Evolutionary conservation across 2,113 vertebrate genomes (phyloP), one percentile per base, ranked within the genome.

Genomic region (Parus major): DNA sequence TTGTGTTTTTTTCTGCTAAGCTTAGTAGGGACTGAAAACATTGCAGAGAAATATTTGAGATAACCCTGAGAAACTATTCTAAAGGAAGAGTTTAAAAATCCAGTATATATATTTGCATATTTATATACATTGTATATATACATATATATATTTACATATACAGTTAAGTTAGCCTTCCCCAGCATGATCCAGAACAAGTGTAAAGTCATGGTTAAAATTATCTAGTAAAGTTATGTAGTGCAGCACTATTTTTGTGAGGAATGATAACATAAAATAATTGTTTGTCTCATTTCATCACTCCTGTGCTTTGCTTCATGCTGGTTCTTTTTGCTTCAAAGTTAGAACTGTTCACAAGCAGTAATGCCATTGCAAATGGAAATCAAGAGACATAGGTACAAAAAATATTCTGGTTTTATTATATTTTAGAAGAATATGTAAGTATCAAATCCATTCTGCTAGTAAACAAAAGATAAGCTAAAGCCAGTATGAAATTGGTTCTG

Each of bases 21-120:
- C 49, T 93, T 96, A 79, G 52, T 29, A 78, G 41, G 5, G 12
- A 71, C 12, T 28, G 33, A 94, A 93, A 91, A 49, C 5, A n/a
- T 82, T 82, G 36, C 50, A 77, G 66, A 86, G 36, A 80, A 47
- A 94, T 95, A 88, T 72, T 53, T 33, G 1, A 29, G 29, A 82
- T 84, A 65, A 93, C 71, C 5, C 56, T 86, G 86, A 56, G 71
- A 64, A 96, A 60, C 36, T 88, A 27, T 52, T 87, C 61, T 85
- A 87, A 95, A 95, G 20, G 24, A 97, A 95, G 33, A 46, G 28
- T 39, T 94, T 94, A 91, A 68, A 75, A 76, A 28, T 22, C 39
- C 0, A 1, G 1, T 20, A 15, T 42, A 36, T 17, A 4, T 89
- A 88, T 95, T 95, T 92, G 68, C 22, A 47, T 56, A 60, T 61